Conservation (phyloP, 1,140 invertebrate genomes). For the Euura lappo region DNA sequence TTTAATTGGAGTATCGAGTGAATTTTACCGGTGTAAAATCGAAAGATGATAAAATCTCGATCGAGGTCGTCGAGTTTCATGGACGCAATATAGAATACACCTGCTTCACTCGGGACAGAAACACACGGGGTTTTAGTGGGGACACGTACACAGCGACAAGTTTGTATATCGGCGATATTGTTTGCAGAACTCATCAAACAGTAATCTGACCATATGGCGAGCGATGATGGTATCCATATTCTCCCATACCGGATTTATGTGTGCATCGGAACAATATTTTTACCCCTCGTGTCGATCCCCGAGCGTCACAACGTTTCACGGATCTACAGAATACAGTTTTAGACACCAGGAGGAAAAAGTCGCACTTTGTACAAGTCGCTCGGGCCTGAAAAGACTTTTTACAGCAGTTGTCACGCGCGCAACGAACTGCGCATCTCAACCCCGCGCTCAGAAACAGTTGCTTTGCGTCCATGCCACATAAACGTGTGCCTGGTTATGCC, state of each 20-base stretch:
- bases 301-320: background rate
- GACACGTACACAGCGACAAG: background rate
- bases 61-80: background rate
- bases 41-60: too few relatives aligned
- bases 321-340: background rate
- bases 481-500: too few relatives aligned
- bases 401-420: too few relatives aligned
- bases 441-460: too few relatives aligned
- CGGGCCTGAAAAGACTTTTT: too few relatives aligned
- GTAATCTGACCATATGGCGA: conserved; percentile 3
- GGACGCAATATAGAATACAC: background rate
- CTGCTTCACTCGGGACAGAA: background rate
- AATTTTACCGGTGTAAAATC: too few relatives aligned
- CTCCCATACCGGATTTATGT: background rate
- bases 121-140: background rate
- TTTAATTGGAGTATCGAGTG: too few relatives aligned
- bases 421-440: too few relatives aligned
- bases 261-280: background rate
- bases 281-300: background rate
- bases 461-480: too few relatives aligned
- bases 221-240: too few relatives aligned
- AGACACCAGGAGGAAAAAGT: background rate
- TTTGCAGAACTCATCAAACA: conserved; percentile 7
- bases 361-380: too few relatives aligned
- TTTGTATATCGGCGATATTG: background rate